phyloP scores from a whole-genome alignment of 2,797 vertebrate genomes.

The Catamblyrhynchus diadema region DNA sequence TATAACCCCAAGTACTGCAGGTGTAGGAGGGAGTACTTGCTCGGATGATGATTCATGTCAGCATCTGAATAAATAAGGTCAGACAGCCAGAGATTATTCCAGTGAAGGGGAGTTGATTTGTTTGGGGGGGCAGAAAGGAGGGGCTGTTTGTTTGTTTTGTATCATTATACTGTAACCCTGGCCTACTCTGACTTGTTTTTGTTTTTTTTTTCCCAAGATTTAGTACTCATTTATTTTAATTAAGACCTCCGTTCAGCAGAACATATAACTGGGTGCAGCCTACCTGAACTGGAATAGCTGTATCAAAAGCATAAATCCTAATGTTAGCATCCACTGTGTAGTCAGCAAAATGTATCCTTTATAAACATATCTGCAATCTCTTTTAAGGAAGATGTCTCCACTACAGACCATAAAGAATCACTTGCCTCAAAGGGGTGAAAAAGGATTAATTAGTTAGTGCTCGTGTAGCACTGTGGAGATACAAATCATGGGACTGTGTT shows the following conservation, averaged over 20 bases:
- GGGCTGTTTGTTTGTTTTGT: conserved; percentile 16
- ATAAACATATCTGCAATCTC: not conserved
- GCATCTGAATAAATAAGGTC: conserved; percentile 66
- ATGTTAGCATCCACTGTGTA: not conserved
- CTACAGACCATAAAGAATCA: not conserved
- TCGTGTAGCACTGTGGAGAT: conserved; percentile 33
- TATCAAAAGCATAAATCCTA: not conserved
- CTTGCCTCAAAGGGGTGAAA: conserved; percentile 3
- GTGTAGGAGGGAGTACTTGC: conserved; percentile 60
- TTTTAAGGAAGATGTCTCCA: not conserved
- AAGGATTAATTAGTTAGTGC: conserved; percentile 49
- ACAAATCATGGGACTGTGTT: conserved; percentile 20
- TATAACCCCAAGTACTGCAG: conserved; percentile 53
- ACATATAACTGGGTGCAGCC: not conserved
- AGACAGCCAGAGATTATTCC: conserved; percentile 51
- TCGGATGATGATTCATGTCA: conserved; percentile 59
- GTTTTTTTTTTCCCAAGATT: not conserved
- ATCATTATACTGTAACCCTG: not conserved
- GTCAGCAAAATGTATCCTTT: not conserved
- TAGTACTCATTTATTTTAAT: conserved; percentile 31
- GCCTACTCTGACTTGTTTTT: not conserved
- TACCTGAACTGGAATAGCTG: conserved; percentile 1
- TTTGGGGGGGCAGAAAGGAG: conserved; percentile 30
- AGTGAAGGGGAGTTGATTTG: conserved; percentile 23
- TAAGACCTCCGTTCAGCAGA: conserved; percentile 12